Evolutionary conservation across 2,888 invertebrate genomes (phyloP).

Genomic region (Sphaeridia pumilis): DNA sequence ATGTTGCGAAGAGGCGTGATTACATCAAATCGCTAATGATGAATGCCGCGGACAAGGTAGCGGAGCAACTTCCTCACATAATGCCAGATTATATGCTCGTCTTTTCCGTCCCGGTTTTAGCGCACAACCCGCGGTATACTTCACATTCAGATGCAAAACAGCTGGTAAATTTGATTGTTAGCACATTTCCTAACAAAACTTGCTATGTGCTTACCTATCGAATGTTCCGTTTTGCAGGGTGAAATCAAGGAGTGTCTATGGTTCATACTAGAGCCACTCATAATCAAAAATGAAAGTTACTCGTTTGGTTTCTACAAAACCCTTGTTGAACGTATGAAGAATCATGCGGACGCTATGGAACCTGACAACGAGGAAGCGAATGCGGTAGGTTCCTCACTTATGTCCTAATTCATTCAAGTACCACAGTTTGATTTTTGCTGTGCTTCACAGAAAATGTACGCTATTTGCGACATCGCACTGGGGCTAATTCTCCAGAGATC

Average conservation of each 20-base stretch:
- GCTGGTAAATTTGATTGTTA: conserved; percentile 63
- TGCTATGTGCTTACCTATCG: not conserved
- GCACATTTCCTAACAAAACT: no score
- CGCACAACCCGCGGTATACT: conserved; percentile 80
- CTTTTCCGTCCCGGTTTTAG: conserved; percentile 87
- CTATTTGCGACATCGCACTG: conserved; percentile 87
- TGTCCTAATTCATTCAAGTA: not conserved
- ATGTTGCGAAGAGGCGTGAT: conserved; percentile 77
- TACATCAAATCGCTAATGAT: conserved; percentile 74
- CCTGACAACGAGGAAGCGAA: conserved; percentile 72
- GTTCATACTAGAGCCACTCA: conserved; percentile 88
- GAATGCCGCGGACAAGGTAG: conserved; percentile 55
- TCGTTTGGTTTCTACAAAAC: conserved; percentile 91
- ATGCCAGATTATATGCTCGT: conserved; percentile 95
- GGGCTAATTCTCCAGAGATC: conserved; percentile 79
- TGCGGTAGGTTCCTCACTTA: conserved; percentile 51
- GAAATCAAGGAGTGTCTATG: conserved; percentile 63
- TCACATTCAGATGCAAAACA: conserved; percentile 63
- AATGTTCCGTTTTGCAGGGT: conserved; percentile 14
- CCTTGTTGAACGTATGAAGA: conserved; percentile 86
- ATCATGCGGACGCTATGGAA: conserved; percentile 75
- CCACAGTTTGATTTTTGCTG: not conserved
- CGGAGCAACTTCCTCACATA: conserved; percentile 70
- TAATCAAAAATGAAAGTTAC: conserved; percentile 85
- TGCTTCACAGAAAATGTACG: conserved; percentile 76